These are phyloP conservation scores for Morpho deidamia DNA, from an alignment of 2,888 invertebrate genomes.

Conservation along the genomic window DNA sequence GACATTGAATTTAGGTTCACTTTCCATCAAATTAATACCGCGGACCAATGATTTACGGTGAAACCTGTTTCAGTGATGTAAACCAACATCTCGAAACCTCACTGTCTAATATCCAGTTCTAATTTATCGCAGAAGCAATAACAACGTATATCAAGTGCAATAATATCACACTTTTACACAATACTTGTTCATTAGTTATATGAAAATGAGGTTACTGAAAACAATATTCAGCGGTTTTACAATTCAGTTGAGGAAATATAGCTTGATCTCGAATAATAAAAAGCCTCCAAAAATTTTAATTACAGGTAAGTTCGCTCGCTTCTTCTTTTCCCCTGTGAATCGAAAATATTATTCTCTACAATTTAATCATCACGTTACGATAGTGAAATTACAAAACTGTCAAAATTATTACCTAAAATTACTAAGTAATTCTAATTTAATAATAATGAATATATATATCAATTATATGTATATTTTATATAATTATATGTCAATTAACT, in stretches of 20 bases:
- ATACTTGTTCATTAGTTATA: not conserved
- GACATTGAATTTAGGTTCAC: constrained; percentile 32
- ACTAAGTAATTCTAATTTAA: too few species aligned
- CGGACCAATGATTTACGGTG: not conserved
- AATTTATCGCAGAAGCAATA: constrained; percentile 44
- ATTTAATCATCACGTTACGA: too few species aligned
- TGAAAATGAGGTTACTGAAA: constrained; percentile 45
- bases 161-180: not conserved
- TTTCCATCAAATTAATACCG: constrained; percentile 24
- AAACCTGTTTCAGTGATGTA: constrained; percentile 47
- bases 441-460: too few species aligned
- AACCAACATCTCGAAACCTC: constrained; percentile 33
- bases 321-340: too few species aligned
- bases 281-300: constrained; percentile 77
- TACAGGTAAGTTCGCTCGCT: constrained; percentile 62
- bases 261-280: constrained; percentile 37
- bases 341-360: too few species aligned
- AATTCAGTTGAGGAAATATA: constrained; percentile 47
- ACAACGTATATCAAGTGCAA: constrained; percentile 39
- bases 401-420: too few species aligned
- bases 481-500: too few species aligned
- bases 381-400: too few species aligned
- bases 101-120: constrained; percentile 36
- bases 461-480: too few species aligned
- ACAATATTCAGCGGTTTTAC: constrained; percentile 40